These are phyloP conservation scores for Pentamera pediparva DNA, from an alignment of 53 echinoderm and acorn worm species.

Conservation along the genomic window DNA sequence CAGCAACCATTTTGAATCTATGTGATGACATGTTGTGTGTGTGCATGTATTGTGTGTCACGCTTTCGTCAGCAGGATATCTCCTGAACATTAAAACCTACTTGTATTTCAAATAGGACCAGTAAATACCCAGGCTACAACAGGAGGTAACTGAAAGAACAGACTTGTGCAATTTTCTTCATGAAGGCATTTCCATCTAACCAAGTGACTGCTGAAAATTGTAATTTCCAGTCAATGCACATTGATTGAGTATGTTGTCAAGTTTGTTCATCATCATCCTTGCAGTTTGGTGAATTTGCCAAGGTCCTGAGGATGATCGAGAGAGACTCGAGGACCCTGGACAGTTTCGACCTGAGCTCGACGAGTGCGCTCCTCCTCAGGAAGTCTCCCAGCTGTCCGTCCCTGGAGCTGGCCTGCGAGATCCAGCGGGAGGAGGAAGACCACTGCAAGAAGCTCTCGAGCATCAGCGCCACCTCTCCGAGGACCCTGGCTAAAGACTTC, in stretches of 20 bases:
- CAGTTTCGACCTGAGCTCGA: constrained; percentile 44
- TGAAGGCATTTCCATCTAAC: no score
- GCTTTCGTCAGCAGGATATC: no score
- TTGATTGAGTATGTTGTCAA: background rate
- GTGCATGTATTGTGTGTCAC: no score
- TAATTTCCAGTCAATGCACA: no score
- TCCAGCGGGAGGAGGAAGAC: background rate
- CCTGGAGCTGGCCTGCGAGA: background rate
- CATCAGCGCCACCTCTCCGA: constrained; percentile 53
- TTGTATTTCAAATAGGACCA: background rate
- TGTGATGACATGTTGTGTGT: no score
- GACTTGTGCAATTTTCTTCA: no score
- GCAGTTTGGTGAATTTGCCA: constrained; percentile 27
- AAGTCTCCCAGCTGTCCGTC: constrained; percentile 18
- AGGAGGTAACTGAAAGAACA: no score
- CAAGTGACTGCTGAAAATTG: no score
- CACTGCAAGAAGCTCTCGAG: background rate
- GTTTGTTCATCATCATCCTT: background rate
- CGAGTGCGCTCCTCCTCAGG: constrained; percentile 38
- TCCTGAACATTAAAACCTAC: no score
- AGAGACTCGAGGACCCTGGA: constrained; percentile 11
- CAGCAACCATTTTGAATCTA: no score
- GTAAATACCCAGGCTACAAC: no score
- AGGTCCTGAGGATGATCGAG: constrained; percentile 5
- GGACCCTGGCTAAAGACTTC: constrained; percentile 52